Evolutionary conservation across 2,113 vertebrate genomes (phyloP), one percentile per base, ranked within the genome.

Genomic region (Nipponia nippon): DNA sequence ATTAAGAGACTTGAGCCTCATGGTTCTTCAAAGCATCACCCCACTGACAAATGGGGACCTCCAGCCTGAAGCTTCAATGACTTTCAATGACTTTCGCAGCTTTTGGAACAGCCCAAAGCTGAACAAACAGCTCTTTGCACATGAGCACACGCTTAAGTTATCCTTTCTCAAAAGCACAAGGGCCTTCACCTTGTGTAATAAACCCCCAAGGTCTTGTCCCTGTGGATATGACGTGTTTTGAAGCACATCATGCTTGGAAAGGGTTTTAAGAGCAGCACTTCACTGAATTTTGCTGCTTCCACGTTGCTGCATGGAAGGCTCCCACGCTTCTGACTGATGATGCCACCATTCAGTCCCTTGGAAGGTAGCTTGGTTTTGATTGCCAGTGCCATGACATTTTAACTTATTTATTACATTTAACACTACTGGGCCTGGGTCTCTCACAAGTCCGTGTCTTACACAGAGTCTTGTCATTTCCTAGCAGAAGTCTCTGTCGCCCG

Each of bases 161-260:
- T 32, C 50, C 22, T 58, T 80, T 77, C 72, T 75, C 81, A 73
- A 76, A 58, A 89, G 75, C 34, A 69, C 42, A 34, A 29, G 30
- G n/a, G 23, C 61, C 73, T 61, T 55, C 21, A 23, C 10, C 30
- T 27, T 1, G 0, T 21, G 6, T 29, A 40, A 58, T 6, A 26
- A 76, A 50, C 13, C 49, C 32, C 42, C 36, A 21, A 2, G 3
- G 38, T 20, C 23, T 17, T 11, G 14, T 6, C 30, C 34, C 5
- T 0, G 5, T 2, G 47, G 40, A 29, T 30, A 26, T 2, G 27
- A 40, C 0, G 10, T 5, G 15, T 36, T 73, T 91, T 30, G 65
- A 81, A 69, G 38, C 9, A 21, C 66, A 14, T 9, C 7, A 9
- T 3, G n/a, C 13, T n/a, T 36, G 53, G 71, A 2, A 69, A 65